Evolutionary conservation across 2,113 vertebrate species (phyloP).

Genomic region (Steatornis caripensis): DNA sequence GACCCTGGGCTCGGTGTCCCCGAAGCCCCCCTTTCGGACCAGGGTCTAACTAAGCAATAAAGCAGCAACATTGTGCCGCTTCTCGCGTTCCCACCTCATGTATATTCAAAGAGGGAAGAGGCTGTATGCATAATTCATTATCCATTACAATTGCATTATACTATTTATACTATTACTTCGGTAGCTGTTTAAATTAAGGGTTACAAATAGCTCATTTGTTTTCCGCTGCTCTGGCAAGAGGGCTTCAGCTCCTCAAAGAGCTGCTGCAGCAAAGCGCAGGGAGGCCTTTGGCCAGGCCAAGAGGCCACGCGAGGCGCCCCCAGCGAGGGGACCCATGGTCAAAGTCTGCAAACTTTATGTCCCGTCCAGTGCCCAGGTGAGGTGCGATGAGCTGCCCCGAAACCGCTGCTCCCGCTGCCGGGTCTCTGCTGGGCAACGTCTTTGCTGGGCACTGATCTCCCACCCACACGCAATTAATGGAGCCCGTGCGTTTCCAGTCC

Average conservation of each 20-base stretch:
- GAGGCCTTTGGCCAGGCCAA: background rate
- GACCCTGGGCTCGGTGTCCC: background rate
- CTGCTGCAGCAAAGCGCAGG: background rate
- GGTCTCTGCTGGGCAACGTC: background rate
- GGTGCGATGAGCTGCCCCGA: fast-evolving
- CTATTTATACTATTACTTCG: slow-evolving; percentile 42
- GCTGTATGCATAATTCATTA: slow-evolving; percentile 43
- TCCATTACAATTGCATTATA: slow-evolving; percentile 53
- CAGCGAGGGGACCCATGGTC: fast-evolving
- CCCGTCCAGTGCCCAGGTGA: background rate
- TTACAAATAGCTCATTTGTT: slow-evolving; percentile 46
- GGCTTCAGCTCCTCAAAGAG: background rate
- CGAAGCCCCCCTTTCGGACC: background rate
- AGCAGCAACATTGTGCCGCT: background rate
- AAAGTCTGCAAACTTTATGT: background rate
- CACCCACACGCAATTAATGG: fast-evolving
- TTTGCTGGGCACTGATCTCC: background rate
- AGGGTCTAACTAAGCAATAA: background rate
- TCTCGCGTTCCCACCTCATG: slow-evolving; percentile 13
- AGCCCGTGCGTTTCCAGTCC: background rate
- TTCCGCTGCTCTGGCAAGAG: background rate
- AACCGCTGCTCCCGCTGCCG: fast-evolving
- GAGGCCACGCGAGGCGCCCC: background rate
- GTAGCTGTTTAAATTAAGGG: slow-evolving; percentile 63
- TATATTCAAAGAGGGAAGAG: slow-evolving; percentile 42